These are phyloP conservation scores for Parazoanthus atlanticus DNA, from an alignment of 92 coral and sea anemone species.

Conservation along the genomic window DNA sequence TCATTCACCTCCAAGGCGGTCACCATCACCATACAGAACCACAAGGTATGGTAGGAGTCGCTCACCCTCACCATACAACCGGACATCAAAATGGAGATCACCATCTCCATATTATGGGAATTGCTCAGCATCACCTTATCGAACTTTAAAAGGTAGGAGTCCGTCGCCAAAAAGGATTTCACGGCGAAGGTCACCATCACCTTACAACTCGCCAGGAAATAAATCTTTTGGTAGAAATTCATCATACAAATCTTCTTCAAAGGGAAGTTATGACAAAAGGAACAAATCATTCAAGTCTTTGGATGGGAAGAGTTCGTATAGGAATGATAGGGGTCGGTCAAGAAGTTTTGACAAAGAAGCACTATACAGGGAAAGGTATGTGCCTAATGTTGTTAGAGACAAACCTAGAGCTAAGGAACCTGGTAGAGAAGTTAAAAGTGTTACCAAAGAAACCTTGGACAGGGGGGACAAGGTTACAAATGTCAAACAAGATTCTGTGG, in stretches of 20 bases:
- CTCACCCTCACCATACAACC: slow-evolving; percentile 62
- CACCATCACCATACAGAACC: slow-evolving; percentile 77
- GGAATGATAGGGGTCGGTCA: slow-evolving; percentile 20
- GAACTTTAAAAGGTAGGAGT: slow-evolving; percentile 53
- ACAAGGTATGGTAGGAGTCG: slow-evolving; percentile 68
- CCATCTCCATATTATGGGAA: slow-evolving; percentile 77
- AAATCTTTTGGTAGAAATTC: slow-evolving; percentile 64
- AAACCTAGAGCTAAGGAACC: slow-evolving; percentile 31
- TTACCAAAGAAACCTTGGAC: slow-evolving; percentile 39
- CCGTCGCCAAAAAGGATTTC: slow-evolving; percentile 72
- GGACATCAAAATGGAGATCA: slow-evolving; percentile 71
- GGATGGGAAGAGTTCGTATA: slow-evolving; percentile 42
- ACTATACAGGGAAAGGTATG: slow-evolving; percentile 23
- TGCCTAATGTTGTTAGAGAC: slow-evolving; percentile 26
- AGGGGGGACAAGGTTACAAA: slow-evolving; percentile 17
- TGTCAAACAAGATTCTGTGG: slow-evolving; percentile 57
- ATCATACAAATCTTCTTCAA: slow-evolving; percentile 58
- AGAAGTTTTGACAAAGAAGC: slow-evolving; percentile 43
- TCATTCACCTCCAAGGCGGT: slow-evolving; percentile 66
- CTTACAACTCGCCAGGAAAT: slow-evolving; percentile 59
- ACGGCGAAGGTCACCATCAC: slow-evolving; percentile 66
- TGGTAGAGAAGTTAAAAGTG: slow-evolving; percentile 25
- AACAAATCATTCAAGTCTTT: slow-evolving; percentile 54
- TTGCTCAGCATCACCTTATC: slow-evolving; percentile 66
- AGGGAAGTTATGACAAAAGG: slow-evolving; percentile 59